Evolutionary conservation across 2,113 vertebrate genomes (phyloP).

Genomic region (Hyla sarda): DNA sequence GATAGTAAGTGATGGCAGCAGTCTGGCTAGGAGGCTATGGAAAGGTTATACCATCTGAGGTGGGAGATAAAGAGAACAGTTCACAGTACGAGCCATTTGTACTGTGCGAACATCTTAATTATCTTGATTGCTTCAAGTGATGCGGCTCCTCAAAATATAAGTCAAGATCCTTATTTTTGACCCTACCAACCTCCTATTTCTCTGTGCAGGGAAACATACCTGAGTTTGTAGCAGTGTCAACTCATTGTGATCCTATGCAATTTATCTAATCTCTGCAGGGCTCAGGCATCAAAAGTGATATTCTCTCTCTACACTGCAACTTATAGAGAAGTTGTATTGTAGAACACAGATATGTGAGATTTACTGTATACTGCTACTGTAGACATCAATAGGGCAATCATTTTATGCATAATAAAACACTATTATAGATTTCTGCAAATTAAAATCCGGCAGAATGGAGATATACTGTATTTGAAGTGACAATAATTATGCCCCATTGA

Average conservation of each 20-base stretch:
- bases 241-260: conserved; percentile 43
- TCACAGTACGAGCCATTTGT: conserved; percentile 48
- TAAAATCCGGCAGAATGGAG: not conserved
- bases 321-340: not conserved
- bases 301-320: not conserved
- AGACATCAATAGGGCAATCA: conserved; percentile 6
- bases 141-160: conserved; percentile 47
- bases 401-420: not conserved
- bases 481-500: not conserved
- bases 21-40: not conserved
- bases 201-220: conserved; percentile 20
- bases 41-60: conserved; percentile 43
- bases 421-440: not conserved
- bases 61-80: conserved; percentile 45
- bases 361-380: not conserved
- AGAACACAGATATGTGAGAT: not conserved
- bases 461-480: not conserved
- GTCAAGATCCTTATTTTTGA: conserved; percentile 56
- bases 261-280: conserved; percentile 53
- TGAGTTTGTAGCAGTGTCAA: conserved; percentile 35
- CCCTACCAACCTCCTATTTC: conserved; percentile 40
- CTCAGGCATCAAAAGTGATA: conserved; percentile 45
- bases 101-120: conserved; percentile 37
- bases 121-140: conserved; percentile 58
- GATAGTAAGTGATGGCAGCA: conserved; percentile 5